Evolutionary conservation across 2,113 vertebrate species (phyloP).

Genomic region (Pseudopodoces humilis): DNA sequence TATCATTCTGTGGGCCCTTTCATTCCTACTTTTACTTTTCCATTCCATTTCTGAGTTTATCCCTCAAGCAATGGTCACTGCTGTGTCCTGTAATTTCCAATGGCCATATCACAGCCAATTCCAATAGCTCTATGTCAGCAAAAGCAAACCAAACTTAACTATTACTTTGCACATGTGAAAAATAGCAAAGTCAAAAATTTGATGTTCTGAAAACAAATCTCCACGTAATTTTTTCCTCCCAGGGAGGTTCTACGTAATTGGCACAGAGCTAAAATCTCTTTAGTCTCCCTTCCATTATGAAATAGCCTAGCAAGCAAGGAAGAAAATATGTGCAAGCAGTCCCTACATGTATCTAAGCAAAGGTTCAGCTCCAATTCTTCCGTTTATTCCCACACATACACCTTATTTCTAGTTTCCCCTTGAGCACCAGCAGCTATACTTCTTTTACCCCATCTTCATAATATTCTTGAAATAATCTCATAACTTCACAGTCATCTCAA

Average conservation of each 20-base stretch:
- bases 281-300: background rate
- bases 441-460: background rate
- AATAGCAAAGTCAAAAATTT: fast-evolving
- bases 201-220: background rate
- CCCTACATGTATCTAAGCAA: background rate
- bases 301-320: background rate
- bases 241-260: background rate
- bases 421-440: background rate
- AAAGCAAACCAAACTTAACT: background rate
- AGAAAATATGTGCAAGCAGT: fast-evolving
- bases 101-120: background rate
- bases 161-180: background rate
- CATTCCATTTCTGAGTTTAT: background rate
- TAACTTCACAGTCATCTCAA: background rate
- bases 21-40: background rate
- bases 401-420: background rate
- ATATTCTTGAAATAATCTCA: background rate
- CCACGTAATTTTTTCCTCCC: background rate
- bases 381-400: background rate
- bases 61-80: background rate
- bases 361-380: background rate
- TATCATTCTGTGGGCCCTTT: background rate
- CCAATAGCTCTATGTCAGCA: background rate
- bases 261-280: background rate
- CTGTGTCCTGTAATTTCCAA: background rate